phyloP scores from a whole-genome alignment of 23 tunicate genomes.

The Halocynthia aurantium region DNA sequence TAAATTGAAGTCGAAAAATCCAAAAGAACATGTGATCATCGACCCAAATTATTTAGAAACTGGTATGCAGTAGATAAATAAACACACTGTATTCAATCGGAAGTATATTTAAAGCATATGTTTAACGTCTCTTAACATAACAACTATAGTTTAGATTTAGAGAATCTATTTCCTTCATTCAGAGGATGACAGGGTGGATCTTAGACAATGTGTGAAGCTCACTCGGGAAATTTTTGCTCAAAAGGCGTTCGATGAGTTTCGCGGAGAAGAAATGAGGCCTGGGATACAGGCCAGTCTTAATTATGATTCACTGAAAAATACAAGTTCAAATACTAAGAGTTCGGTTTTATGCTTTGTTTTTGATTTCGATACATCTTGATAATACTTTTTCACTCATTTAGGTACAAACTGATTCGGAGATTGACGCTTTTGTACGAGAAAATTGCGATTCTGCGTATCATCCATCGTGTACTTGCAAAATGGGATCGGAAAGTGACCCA shows the following conservation, averaged over 20 bases:
- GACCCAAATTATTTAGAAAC: constrained; percentile 82
- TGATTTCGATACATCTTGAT: not conserved
- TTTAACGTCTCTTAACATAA: too few species aligned
- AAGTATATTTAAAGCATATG: not conserved
- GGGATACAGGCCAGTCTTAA: constrained; percentile 41
- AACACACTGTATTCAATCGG: too few species aligned
- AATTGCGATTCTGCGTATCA: constrained; percentile 85
- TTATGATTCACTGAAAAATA: not conserved
- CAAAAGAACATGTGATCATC: constrained; percentile 77
- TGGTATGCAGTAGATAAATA: constrained; percentile 29
- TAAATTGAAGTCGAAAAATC: constrained; percentile 70
- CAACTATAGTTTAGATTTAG: too few species aligned
- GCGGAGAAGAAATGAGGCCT: constrained; percentile 78
- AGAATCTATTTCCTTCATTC: not conserved
- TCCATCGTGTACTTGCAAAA: constrained; percentile 90
- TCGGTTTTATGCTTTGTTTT: not conserved
- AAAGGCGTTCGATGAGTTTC: constrained; percentile 83
- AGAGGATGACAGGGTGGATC: constrained; percentile 75
- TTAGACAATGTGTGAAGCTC: constrained; percentile 79
- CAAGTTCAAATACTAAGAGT: not conserved
- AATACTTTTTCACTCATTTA: constrained; percentile 6
- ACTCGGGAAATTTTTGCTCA: constrained; percentile 84
- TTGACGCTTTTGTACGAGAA: constrained; percentile 81
- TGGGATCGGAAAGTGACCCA: constrained; percentile 68
- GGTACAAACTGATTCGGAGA: constrained; percentile 63